phyloP scores from a whole-genome alignment of 2,888 invertebrate species.

The Eutolmus rufibarbis region DNA sequence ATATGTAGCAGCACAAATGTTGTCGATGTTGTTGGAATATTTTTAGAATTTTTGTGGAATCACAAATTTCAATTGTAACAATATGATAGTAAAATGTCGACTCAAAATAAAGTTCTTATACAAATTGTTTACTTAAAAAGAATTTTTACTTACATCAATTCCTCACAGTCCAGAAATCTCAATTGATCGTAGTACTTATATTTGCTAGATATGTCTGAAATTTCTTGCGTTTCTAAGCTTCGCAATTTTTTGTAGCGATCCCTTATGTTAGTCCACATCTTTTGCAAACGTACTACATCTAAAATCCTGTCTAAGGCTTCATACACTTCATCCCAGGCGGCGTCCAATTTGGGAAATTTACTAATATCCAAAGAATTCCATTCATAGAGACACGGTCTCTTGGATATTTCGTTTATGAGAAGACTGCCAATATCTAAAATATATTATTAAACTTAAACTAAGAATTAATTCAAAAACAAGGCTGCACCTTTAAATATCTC shows the following conservation, averaged over 20 bases:
- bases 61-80: too few species aligned
- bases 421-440: conserved; percentile 47
- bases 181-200: conserved; percentile 48
- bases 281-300: conserved; percentile 47
- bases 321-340: conserved; percentile 47
- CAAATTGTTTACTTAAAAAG: neutral
- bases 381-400: conserved; percentile 47
- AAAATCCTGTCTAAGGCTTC: conserved; percentile 45
- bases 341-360: conserved; percentile 31
- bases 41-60: too few species aligned
- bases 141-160: conserved; percentile 35
- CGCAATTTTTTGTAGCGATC: conserved; percentile 48
- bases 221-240: conserved; percentile 37
- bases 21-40: too few species aligned
- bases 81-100: too few species aligned
- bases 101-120: too few species aligned
- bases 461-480: neutral
- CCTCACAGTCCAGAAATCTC: conserved; percentile 42
- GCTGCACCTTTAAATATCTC: neutral
- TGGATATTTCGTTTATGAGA: conserved; percentile 47
- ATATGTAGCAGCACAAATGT: too few species aligned
- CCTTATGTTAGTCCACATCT: conserved; percentile 49
- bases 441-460: neutral
- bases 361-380: conserved; percentile 5
- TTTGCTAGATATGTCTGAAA: conserved; percentile 10